Percentiles rank a stretch among this genome's conserved stretches.
Evolutionary conservation across 2,888 invertebrate genomes (phyloP).

Genomic region (Sylvicola fuscatus): DNA sequence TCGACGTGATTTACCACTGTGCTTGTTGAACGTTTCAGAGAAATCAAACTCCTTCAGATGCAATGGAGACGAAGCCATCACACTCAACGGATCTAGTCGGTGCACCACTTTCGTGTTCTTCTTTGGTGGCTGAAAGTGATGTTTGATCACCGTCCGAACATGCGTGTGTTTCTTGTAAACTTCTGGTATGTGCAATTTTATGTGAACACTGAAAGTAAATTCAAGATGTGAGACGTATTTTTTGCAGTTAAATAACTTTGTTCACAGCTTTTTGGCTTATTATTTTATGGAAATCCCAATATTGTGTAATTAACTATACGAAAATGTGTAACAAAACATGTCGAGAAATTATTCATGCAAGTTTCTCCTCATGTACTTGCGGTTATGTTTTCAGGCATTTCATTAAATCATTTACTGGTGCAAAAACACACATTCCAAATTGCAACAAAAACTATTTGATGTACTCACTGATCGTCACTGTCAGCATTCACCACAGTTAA

Average conservation of each 20-base stretch:
- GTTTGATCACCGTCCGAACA: constrained; percentile 5
- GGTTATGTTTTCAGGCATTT: no score
- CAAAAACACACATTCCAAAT: no score
- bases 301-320: no score
- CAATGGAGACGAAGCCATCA: background rate
- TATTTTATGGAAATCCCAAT: no score
- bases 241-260: no score
- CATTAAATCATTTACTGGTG: no score
- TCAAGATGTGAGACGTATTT: background rate
- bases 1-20: no score
- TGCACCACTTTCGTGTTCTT: background rate
- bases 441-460: background rate
- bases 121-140: constrained; percentile 6
- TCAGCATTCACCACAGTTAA: background rate
- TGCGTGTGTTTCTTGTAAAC: constrained; percentile 6
- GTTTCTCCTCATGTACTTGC: no score
- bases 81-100: background rate
- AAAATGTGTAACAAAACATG: no score
- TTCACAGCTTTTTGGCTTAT: no score
- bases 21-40: no score
- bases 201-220: constrained; percentile 6
- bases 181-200: constrained; percentile 6
- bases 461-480: background rate
- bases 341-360: no score
- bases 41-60: background rate